phyloP scores from a whole-genome alignment of 2,113 vertebrate genomes.

The Ochotona princeps region DNA sequence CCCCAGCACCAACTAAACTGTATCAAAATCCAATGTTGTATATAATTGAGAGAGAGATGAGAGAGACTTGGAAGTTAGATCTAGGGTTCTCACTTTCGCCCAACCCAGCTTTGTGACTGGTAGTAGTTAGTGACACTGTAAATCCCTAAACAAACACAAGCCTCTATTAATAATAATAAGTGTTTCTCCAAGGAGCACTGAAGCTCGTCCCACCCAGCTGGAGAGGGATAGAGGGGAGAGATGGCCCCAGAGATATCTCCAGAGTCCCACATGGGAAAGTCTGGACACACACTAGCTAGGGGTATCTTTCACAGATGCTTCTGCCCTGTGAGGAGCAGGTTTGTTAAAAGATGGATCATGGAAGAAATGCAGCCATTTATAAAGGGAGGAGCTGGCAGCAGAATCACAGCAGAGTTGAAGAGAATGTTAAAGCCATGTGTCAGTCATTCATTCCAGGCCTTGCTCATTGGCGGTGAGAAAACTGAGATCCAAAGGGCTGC shows the following conservation, averaged over 20 bases:
- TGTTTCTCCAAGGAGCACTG: conserved; percentile 28
- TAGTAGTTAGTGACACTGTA: conserved; percentile 55
- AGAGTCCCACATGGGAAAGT: not conserved
- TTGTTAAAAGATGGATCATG: not conserved
- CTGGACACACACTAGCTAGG: not conserved
- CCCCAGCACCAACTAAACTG: no score
- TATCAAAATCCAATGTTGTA: no score
- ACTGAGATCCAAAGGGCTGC: not conserved
- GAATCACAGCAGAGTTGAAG: not conserved
- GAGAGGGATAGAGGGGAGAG: not conserved
- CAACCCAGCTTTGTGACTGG: conserved; percentile 50
- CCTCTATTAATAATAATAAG: conserved; percentile 54
- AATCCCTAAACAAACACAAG: conserved; percentile 62
- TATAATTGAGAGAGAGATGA: no score
- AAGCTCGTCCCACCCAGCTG: conserved; percentile 7
- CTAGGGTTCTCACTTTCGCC: conserved; percentile 19
- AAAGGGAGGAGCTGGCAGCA: not conserved
- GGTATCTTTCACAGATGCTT: not conserved
- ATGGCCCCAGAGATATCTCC: not conserved
- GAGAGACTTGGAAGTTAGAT: conserved; percentile 42
- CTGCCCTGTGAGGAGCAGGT: not conserved
- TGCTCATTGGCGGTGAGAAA: not conserved
- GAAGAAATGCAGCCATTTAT: not conserved
- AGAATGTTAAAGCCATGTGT: not conserved
- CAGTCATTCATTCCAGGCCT: not conserved